Percentiles rank a stretch among this genome's conserved stretches.
Conservation (phyloP, 2,888 invertebrate genomes). For the Drosophila longiperda region DNA sequence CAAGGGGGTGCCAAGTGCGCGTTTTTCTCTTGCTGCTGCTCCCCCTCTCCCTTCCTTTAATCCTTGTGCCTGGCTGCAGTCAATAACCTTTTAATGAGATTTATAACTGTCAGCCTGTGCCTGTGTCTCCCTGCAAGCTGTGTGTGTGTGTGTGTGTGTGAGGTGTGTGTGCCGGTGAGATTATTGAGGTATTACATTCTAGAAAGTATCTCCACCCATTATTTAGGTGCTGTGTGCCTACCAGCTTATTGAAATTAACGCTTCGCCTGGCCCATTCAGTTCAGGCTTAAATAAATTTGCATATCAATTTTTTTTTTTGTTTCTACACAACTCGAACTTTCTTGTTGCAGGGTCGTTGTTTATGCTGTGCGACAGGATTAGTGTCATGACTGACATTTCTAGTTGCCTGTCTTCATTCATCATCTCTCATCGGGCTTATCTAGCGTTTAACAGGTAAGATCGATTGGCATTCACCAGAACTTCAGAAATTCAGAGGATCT, state of each 20-base stretch:
- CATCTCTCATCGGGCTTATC: slow-evolving; percentile 45
- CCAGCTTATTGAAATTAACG: slow-evolving; percentile 75
- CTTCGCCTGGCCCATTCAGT: slow-evolving; percentile 55
- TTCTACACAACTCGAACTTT: background rate
- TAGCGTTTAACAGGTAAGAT: slow-evolving; percentile 51
- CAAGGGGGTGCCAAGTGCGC: slow-evolving; percentile 45
- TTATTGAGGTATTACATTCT: slow-evolving; percentile 76
- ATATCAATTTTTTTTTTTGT: slow-evolving; percentile 56
- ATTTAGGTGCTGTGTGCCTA: slow-evolving; percentile 52
- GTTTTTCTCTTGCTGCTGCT: slow-evolving; percentile 24
- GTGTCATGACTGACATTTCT: slow-evolving; percentile 58
- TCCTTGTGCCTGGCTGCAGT: slow-evolving; percentile 61
- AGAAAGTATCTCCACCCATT: slow-evolving; percentile 50
- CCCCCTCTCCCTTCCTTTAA: slow-evolving; percentile 35
- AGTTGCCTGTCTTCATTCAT: slow-evolving; percentile 62
- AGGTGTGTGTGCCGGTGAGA: slow-evolving; percentile 65
- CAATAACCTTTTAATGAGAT: slow-evolving; percentile 81
- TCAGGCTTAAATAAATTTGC: slow-evolving; percentile 76
- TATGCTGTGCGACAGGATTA: slow-evolving; percentile 59
- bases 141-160: slow-evolving; percentile 34
- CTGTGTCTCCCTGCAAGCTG: slow-evolving; percentile 26
- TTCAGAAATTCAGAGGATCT: slow-evolving; percentile 13
- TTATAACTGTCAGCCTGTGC: slow-evolving; percentile 70
- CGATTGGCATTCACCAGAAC: slow-evolving; percentile 29
- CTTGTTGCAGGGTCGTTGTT: slow-evolving; percentile 34